Conservation (phyloP, 2,888 invertebrate genomes). For the Drosophila neonasuta region DNA sequence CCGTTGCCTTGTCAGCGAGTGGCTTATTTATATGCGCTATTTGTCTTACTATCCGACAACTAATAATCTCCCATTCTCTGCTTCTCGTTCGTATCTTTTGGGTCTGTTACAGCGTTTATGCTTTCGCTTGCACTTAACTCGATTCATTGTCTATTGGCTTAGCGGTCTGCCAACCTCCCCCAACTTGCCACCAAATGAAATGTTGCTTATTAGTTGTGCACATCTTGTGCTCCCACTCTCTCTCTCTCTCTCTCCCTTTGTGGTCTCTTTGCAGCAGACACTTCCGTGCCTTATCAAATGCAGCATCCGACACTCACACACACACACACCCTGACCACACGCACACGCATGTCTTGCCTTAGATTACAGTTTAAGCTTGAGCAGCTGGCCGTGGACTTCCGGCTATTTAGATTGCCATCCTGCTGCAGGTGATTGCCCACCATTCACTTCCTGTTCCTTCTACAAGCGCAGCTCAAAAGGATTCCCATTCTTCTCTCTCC, state of each 20-base stretch:
- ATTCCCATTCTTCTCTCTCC: neutral
- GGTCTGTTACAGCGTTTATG: constrained; percentile 31
- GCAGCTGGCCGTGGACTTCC: constrained; percentile 54
- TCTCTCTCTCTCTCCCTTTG: neutral
- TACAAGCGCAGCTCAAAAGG: constrained; percentile 16
- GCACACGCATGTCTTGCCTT: neutral
- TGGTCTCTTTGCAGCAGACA: constrained; percentile 38
- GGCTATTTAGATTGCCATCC: constrained; percentile 66
- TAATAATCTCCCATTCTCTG: constrained; percentile 55
- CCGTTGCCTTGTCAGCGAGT: constrained; percentile 35
- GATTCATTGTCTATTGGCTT: constrained; percentile 51
- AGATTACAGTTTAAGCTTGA: constrained; percentile 54
- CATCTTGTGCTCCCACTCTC: constrained; percentile 11
- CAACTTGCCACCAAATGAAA: constrained; percentile 29
- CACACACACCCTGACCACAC: constrained; percentile 8
- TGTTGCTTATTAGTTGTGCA: constrained; percentile 37
- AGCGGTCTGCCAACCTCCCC: constrained; percentile 35
- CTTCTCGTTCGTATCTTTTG: neutral
- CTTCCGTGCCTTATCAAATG: constrained; percentile 68
- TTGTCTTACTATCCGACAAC: constrained; percentile 69
- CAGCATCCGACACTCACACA: constrained; percentile 52
- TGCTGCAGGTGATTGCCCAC: constrained; percentile 60
- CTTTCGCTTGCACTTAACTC: constrained; percentile 44
- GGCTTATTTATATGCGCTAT: constrained; percentile 73
- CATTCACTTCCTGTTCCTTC: constrained; percentile 37